These are phyloP conservation scores for Patella vulgata DNA, from an alignment of 1,140 invertebrate genomes.

Conservation along the genomic window DNA sequence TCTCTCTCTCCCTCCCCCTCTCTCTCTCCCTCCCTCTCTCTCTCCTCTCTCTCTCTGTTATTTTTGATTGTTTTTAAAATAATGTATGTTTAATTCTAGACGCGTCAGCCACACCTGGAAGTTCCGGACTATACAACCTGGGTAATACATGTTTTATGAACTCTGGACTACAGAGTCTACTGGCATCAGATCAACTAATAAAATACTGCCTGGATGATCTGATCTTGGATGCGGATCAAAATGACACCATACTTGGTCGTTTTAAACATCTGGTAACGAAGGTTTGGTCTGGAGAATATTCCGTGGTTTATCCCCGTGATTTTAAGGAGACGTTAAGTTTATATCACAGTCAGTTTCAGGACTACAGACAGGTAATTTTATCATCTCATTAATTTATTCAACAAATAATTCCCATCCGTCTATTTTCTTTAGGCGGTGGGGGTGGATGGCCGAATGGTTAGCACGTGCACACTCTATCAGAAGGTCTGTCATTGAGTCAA, in stretches of 20 bases:
- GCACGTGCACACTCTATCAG: too few relatives aligned
- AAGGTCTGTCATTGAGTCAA: too few relatives aligned
- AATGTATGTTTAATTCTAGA: constrained; percentile 42
- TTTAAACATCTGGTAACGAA: constrained; percentile 73
- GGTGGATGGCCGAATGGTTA: too few relatives aligned
- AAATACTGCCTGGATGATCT: constrained; percentile 70
- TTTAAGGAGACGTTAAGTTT: constrained; percentile 74
- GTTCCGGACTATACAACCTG: constrained; percentile 75
- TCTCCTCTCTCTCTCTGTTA: too few relatives aligned
- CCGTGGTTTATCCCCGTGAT: constrained; percentile 71
- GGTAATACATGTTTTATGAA: constrained; percentile 82
- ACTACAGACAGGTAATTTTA: constrained; percentile 58
- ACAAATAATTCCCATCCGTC: not conserved
- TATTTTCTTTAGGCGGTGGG: not conserved
- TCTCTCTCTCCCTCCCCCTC: too few relatives aligned
- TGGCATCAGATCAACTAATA: constrained; percentile 67
- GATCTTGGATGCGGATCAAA: constrained; percentile 26
- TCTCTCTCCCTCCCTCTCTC: too few relatives aligned
- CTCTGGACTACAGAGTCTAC: constrained; percentile 75
- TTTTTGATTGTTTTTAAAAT: too few relatives aligned
- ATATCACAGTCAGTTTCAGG: constrained; percentile 75
- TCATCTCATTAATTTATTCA: not conserved
- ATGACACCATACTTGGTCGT: constrained; percentile 60
- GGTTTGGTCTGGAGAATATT: constrained; percentile 75
- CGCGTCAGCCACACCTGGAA: constrained; percentile 66